These are phyloP conservation scores for Cercopithecus mona DNA, from an alignment of 2,113 vertebrate species.

Conservation along the genomic window DNA sequence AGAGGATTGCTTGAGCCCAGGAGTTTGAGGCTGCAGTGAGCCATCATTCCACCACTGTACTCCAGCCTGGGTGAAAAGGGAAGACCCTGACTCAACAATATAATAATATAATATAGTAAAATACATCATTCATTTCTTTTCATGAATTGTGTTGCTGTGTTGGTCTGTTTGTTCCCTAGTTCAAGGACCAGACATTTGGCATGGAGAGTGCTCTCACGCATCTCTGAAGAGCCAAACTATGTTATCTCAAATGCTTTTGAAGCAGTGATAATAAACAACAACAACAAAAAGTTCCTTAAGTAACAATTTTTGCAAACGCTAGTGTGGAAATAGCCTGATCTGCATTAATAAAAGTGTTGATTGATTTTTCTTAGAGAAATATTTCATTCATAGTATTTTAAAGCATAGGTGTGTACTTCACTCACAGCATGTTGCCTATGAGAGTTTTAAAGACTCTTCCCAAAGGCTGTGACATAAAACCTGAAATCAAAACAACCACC, in stretches of 20 bases:
- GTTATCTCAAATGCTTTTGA: constrained; percentile 12
- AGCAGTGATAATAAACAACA: not conserved
- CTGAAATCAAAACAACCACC: not conserved
- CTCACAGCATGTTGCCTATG: not conserved
- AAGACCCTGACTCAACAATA: too few relatives aligned
- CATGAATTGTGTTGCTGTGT: not conserved
- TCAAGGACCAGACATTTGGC: not conserved
- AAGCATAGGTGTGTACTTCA: not conserved
- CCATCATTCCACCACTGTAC: too few relatives aligned
- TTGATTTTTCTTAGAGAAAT: constrained; percentile 31
- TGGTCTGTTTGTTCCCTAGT: not conserved
- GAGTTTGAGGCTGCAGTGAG: too few relatives aligned
- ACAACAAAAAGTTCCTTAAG: not conserved
- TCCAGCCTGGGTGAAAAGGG: too few relatives aligned
- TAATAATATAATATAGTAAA: not conserved
- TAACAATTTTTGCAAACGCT: not conserved
- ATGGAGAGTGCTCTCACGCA: not conserved
- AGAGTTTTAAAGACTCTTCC: not conserved
- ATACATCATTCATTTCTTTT: not conserved
- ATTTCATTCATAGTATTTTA: not conserved
- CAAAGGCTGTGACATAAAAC: not conserved
- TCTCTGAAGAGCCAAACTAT: not conserved
- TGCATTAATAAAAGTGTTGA: not conserved
- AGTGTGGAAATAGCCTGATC: not conserved
- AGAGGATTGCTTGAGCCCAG: too few relatives aligned